Base-by-base conservation (phyloP, 2,888 invertebrate species). In the Polylopha cassiicola region DNA sequence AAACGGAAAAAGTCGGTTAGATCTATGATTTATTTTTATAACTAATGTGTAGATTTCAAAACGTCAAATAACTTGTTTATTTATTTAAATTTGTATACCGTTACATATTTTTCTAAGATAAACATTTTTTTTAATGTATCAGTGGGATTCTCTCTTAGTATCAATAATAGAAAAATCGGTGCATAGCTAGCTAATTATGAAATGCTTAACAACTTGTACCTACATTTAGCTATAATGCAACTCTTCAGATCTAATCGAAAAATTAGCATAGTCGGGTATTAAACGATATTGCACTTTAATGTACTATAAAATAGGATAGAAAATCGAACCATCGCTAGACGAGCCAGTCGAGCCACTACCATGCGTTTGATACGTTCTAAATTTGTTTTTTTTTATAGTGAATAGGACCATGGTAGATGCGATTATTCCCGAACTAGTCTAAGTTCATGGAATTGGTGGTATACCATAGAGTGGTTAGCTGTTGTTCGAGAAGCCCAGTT, bases 101-200 rank as follows among this genome's bases (percentile, higher is more conserved):
- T n/a, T n/a, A n/a, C n/a, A n/a, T n/a, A n/a, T n/a, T n/a, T n/a
- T n/a, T n/a, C n/a, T n/a, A n/a, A n/a, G n/a, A n/a, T n/a, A n/a
- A n/a, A n/a, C n/a, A n/a, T n/a, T n/a, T n/a, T n/a, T n/a, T n/a
- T n/a, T n/a, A n/a, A n/a, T n/a, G n/a, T n/a, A n/a, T n/a, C n/a
- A n/a, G n/a, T n/a, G n/a, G n/a, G n/a, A n/a, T n/a, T n/a, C n/a
- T n/a, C n/a, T n/a, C n/a, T n/a, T n/a, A n/a, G n/a, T n/a, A n/a
- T n/a, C n/a, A n/a, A n/a, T n/a, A n/a, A n/a, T n/a, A n/a, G n/a
- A n/a, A n/a, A 55, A 48, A 48, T 51, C 51, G 58, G 54, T 61
- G 61, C 65, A 63, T 68, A 68, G 66, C 61, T 70, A 74, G 63
- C 49, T 56, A 60, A 61, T 58, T n/a, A n/a, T n/a, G n/a, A n/a